These are phyloP conservation scores for Hyppa rectilinea DNA, from an alignment of 2,888 invertebrate species.

Conservation along the genomic window DNA sequence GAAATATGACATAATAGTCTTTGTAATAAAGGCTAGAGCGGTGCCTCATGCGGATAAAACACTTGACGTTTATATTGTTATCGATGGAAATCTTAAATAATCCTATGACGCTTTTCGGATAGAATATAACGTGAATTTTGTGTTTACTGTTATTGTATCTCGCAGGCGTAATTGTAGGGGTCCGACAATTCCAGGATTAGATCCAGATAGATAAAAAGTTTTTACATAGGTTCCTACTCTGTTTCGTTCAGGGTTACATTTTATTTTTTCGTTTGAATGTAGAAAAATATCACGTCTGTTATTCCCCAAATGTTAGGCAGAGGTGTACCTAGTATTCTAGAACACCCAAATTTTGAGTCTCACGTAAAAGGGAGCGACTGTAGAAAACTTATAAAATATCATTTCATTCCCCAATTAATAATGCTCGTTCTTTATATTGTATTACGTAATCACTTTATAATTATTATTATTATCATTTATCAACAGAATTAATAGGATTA, in stretches of 20 bases:
- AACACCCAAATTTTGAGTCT: too few relatives aligned
- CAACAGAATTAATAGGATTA: constrained; percentile 39
- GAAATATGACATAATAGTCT: constrained; percentile 87
- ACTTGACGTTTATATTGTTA: constrained; percentile 81
- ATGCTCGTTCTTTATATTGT: neutral
- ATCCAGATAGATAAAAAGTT: constrained; percentile 1
- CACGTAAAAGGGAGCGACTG: too few relatives aligned
- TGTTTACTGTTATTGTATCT: constrained; percentile 13
- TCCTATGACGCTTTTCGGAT: constrained; percentile 10
- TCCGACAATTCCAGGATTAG: neutral
- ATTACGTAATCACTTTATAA: constrained; percentile 37
- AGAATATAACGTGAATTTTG: neutral
- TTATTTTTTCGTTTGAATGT: too few relatives aligned
- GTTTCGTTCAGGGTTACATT: neutral
- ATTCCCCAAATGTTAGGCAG: too few relatives aligned
- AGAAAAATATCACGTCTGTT: too few relatives aligned
- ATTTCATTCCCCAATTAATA: neutral
- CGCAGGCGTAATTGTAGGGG: neutral
- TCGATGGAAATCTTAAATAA: constrained; percentile 66
- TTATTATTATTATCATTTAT: constrained; percentile 46
- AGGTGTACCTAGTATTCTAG: too few relatives aligned
- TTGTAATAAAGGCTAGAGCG: constrained; percentile 82
- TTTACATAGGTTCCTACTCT: neutral
- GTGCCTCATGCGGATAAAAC: constrained; percentile 77
- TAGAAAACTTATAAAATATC: neutral